Conservation (phyloP, 2,888 invertebrate genomes). For the Drosophila dives region DNA sequence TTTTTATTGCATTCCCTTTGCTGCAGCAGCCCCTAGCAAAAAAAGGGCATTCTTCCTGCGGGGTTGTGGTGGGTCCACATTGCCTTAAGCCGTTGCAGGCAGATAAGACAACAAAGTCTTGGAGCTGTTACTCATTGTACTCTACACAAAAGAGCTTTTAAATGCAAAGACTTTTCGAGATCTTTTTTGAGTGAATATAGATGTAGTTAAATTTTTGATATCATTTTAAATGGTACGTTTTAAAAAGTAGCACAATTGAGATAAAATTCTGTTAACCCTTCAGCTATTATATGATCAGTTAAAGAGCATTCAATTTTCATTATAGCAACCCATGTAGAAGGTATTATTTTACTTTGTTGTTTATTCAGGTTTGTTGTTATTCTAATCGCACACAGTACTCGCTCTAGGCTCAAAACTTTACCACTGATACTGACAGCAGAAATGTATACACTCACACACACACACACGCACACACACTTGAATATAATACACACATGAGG, state of each 20-base stretch:
- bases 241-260: background rate
- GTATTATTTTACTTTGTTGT: background rate
- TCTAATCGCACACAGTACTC: conserved; percentile 62
- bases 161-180: too few relatives aligned
- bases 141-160: conserved; percentile 2
- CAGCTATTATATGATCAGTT: background rate
- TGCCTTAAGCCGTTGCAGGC: conserved; percentile 9
- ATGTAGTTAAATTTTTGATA: background rate
- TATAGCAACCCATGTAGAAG: background rate
- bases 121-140: conserved; percentile 31
- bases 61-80: background rate
- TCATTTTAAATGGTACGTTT: background rate
- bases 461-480: conserved; percentile 1
- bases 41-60: conserved; percentile 21
- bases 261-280: background rate
- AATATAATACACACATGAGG: background rate
- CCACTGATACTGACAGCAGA: conserved; percentile 42
- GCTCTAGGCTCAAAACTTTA: conserved; percentile 58
- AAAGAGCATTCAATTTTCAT: conserved; percentile 2
- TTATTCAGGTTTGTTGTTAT: conserved; percentile 26
- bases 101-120: conserved; percentile 33
- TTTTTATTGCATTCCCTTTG: conserved; percentile 77
- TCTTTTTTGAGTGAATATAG: background rate
- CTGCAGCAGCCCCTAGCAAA: conserved; percentile 48
- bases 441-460: conserved; percentile 17